phyloP scores from a whole-genome alignment of 1,140 invertebrate species.

The Araneus ventricosus region DNA sequence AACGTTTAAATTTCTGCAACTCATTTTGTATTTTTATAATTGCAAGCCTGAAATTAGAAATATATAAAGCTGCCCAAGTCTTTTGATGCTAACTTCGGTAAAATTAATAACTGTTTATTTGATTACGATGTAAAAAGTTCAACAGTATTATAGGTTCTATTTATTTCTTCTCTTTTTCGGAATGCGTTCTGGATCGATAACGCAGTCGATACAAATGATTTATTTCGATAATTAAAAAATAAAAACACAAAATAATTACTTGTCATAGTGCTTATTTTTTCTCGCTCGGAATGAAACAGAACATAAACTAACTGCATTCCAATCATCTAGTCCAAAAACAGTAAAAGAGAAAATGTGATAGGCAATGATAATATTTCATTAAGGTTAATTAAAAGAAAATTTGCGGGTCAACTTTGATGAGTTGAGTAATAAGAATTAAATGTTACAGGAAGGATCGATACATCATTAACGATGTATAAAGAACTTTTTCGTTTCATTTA shows the following conservation, averaged over 20 bases:
- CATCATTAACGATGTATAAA: slow-evolving; percentile 71
- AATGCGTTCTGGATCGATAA: neutral
- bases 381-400: slow-evolving; percentile 75
- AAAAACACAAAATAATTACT: neutral
- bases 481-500: slow-evolving; percentile 63
- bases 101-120: neutral
- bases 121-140: neutral
- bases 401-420: slow-evolving; percentile 73
- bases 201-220: neutral
- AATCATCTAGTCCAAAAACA: neutral
- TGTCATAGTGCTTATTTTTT: neutral
- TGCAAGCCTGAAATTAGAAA: neutral
- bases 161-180: neutral
- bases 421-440: slow-evolving; percentile 73
- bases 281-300: neutral
- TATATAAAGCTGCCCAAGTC: neutral
- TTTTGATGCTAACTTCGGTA: neutral
- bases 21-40: no score
- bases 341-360: slow-evolving; percentile 41
- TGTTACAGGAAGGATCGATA: slow-evolving; percentile 70
- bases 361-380: slow-evolving; percentile 72
- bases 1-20: no score
- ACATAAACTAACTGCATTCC: slow-evolving; percentile 10
- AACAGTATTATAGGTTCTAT: neutral
- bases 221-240: slow-evolving; percentile 1